Conservation (phyloP, 2,797 vertebrate genomes). For the Moxostoma hubbsi region DNA sequence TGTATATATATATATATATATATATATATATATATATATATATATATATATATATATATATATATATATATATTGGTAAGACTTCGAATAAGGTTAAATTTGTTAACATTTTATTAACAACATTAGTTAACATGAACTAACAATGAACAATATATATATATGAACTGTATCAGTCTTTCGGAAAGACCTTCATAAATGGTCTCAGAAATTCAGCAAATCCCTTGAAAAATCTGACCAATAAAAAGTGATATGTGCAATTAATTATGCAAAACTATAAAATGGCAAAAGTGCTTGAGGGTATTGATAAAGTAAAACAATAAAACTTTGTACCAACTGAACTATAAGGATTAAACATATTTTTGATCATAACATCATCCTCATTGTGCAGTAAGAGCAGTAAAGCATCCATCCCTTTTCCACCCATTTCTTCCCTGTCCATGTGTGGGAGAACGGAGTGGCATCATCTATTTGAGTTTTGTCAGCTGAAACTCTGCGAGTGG, state of each 20-base stretch:
- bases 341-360: not conserved
- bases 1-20: too few species aligned
- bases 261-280: slow-evolving; percentile 15
- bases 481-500: slow-evolving; percentile 79
- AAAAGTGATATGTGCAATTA: slow-evolving; percentile 53
- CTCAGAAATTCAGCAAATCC: slow-evolving; percentile 4
- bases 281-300: slow-evolving; percentile 25
- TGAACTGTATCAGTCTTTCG: not conserved
- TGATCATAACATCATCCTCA: not conserved
- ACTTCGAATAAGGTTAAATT: too few species aligned
- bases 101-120: too few species aligned
- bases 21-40: too few species aligned
- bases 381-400: not conserved
- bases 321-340: not conserved
- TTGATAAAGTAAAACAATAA: slow-evolving; percentile 4
- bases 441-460: not conserved
- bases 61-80: too few species aligned
- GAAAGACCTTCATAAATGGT: not conserved
- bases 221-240: slow-evolving; percentile 48
- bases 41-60: too few species aligned
- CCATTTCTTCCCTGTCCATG: not conserved
- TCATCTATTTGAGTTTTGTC: slow-evolving; percentile 61
- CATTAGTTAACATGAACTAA: too few species aligned
- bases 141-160: too few species aligned
- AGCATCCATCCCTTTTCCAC: not conserved